Conservation (phyloP, 2,797 vertebrate species). For the Onychomys arenicola region DNA sequence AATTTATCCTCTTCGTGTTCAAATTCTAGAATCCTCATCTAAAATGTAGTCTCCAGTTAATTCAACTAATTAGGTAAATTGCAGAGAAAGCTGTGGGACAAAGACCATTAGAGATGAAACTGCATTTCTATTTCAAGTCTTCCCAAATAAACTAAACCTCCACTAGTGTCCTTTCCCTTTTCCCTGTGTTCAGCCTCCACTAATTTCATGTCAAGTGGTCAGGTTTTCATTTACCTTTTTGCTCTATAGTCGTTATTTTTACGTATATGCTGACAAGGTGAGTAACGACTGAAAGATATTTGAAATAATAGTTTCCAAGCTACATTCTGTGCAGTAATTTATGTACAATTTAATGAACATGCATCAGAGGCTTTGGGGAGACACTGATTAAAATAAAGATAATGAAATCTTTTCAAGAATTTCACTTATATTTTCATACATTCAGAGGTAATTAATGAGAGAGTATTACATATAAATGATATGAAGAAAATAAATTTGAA, state of each 20-base stretch:
- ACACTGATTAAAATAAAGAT: neutral
- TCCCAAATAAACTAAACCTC: constrained; percentile 55
- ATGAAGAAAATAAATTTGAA: constrained; percentile 37
- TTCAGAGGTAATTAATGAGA: neutral
- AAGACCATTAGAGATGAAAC: constrained; percentile 47
- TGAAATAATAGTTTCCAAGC: neutral
- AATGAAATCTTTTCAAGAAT: constrained; percentile 16
- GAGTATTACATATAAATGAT: neutral
- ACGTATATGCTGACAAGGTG: neutral
- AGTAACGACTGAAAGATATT: neutral
- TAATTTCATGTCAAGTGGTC: constrained; percentile 40
- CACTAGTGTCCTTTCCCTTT: constrained; percentile 54
- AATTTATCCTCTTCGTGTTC: constrained; percentile 44
- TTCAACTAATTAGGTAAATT: constrained; percentile 68
- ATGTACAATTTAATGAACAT: neutral
- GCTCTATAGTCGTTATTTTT: neutral
- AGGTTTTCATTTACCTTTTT: constrained; percentile 45
- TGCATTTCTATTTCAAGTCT: constrained; percentile 49
- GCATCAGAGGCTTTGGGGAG: neutral
- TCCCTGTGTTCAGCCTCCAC: constrained; percentile 7
- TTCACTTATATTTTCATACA: constrained; percentile 22
- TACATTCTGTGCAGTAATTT: neutral
- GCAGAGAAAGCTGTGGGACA: neutral
- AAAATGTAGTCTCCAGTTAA: constrained; percentile 63
- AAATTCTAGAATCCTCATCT: constrained; percentile 52